Base-by-base conservation (phyloP, 1,140 invertebrate species). In the Bombyx mandarina region DNA sequence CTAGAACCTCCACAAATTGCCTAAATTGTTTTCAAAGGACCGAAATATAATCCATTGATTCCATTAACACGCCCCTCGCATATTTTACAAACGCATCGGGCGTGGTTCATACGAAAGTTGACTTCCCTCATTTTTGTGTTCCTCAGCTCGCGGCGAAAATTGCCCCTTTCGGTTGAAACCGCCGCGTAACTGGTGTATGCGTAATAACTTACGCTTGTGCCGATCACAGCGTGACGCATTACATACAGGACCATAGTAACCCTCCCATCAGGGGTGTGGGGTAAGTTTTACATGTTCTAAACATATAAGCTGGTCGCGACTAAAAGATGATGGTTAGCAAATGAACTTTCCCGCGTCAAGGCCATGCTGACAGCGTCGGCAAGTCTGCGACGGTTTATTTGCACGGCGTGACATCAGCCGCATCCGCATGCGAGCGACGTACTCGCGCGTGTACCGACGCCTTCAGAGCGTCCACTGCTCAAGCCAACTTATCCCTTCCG, bases 401-500 rank as follows among this genome's bases (percentile, higher is more conserved):
- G 65, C 67, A 63, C 61, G 60, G 69, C 61, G 67, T 70, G 68
- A 71, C 71, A 73, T 65, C 71, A 68, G 61, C 67, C 61, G 66
- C 73, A 75, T 82, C 69, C 79, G 70, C 64, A 79, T 75, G 72
- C 69, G 61, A 58, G 64, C 59, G 61, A 64, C 71, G 69, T 73
- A 64, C 62, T 56, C 63, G 66, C 64, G 66, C 73, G 70, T 74
- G 70, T 79, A 69, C 73, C 62, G 51, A 68, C 63, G 63, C 65
- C 74, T 69, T 76, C 71, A 71, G 61, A 55, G 63, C 63, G 44
- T 42, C 52, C 61, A 64, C 52, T 56, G 71, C 56, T 56, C 76
- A 79, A 61, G 64, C 73, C 60, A 80, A 76, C 66, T 73, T 79
- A 82, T 79, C 73, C 78, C 77, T 82, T 77, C 71, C 64, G 69